phyloP scores from a whole-genome alignment of 2,797 vertebrate species.

The Syngnathus acus region DNA sequence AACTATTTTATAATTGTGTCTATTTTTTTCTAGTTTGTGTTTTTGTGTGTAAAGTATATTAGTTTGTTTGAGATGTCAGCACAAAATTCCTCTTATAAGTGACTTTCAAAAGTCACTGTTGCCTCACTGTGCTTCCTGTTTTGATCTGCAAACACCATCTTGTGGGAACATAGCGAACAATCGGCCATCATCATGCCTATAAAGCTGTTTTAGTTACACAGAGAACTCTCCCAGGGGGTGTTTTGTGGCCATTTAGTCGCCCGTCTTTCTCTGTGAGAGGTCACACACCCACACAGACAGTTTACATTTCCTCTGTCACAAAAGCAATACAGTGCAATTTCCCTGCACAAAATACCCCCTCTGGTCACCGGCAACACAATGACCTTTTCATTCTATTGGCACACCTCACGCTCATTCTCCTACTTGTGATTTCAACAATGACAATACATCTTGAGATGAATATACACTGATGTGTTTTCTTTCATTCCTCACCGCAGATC shows the following conservation, averaged over 20 bases:
- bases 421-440: constrained; percentile 58
- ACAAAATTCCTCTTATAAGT: neutral
- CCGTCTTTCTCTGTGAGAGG: constrained; percentile 59
- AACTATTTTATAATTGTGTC: neutral
- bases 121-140: neutral
- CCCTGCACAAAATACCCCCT: constrained; percentile 68
- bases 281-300: constrained; percentile 67
- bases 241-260: constrained; percentile 69
- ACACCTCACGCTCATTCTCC: constrained; percentile 17
- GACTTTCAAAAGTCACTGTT: neutral
- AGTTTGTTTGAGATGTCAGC: neutral
- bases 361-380: constrained; percentile 71
- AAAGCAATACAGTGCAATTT: constrained; percentile 73
- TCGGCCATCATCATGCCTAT: constrained; percentile 29
- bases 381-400: constrained; percentile 63
- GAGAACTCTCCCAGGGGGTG: constrained; percentile 65
- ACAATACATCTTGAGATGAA: constrained; percentile 64
- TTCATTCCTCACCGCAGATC: constrained; percentile 26
- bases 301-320: constrained; percentile 74
- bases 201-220: constrained; percentile 57
- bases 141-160: constrained; percentile 19
- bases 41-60: neutral
- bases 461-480: constrained; percentile 35
- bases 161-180: constrained; percentile 29
- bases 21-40: neutral